Percentiles rank a stretch among this genome's conserved stretches.
Evolutionary conservation across 2,797 vertebrate species (phyloP).

Genomic region (Phoeniculus purpureus): DNA sequence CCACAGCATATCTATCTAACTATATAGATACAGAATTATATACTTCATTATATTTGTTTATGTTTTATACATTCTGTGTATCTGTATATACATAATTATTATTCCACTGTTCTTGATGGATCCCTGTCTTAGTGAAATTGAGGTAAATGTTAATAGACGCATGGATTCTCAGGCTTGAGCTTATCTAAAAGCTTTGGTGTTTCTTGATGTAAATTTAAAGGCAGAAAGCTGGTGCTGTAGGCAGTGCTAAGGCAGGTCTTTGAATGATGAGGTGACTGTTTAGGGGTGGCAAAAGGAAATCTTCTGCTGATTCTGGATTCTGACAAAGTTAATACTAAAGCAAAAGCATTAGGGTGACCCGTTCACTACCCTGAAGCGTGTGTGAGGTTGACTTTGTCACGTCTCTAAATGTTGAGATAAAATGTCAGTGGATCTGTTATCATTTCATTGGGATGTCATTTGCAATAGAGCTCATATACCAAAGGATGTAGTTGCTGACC

Average conservation of each 20-base stretch:
- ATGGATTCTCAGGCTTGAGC: not conserved
- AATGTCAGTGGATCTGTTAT: constrained; percentile 49
- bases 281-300: not conserved
- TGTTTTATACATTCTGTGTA: not conserved
- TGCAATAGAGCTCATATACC: not conserved
- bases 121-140: not conserved
- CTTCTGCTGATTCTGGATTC: constrained; percentile 31
- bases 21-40: not conserved
- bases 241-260: not conserved
- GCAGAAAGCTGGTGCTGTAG: not conserved
- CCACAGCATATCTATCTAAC: not conserved
- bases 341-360: not conserved
- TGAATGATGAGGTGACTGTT: not conserved
- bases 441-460: constrained; percentile 47
- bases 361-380: not conserved
- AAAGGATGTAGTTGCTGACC: constrained; percentile 1
- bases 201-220: not conserved
- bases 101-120: not conserved
- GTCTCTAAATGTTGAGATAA: constrained; percentile 55
- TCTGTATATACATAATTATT: not conserved
- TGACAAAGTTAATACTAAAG: constrained; percentile 17
- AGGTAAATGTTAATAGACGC: not conserved
- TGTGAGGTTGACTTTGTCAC: constrained; percentile 22
- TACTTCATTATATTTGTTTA: not conserved
- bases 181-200: not conserved